Evolutionary conservation across 2,888 invertebrate genomes (phyloP).

Genomic region (Volucella bombylans): DNA sequence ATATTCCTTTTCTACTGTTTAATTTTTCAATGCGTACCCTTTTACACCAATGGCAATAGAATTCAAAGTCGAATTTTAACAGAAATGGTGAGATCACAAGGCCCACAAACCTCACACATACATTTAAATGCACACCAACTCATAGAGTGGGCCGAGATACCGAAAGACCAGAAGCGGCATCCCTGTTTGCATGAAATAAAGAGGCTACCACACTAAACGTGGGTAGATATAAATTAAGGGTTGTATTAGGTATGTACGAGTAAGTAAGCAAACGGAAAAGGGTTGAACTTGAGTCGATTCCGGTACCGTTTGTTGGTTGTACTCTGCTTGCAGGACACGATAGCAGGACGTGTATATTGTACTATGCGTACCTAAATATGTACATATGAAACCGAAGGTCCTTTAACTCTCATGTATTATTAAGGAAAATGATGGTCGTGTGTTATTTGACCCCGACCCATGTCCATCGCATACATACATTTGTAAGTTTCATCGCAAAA

Average conservation of each 20-base stretch:
- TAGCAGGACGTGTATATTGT: constrained; percentile 23
- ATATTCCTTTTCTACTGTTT: constrained; percentile 68
- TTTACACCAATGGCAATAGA: constrained; percentile 71
- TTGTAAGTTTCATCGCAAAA: constrained; percentile 55
- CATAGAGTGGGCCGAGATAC: neutral
- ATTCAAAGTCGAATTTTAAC: constrained; percentile 48
- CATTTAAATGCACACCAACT: neutral
- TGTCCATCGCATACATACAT: constrained; percentile 63
- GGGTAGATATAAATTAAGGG: constrained; percentile 74
- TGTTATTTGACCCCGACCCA: constrained; percentile 74
- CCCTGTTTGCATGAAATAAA: constrained; percentile 21
- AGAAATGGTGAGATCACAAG: constrained; percentile 50
- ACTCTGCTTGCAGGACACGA: constrained; percentile 22
- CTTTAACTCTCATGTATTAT: constrained; percentile 71
- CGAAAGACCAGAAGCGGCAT: constrained; percentile 32
- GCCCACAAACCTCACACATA: constrained; percentile 7
- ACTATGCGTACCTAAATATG: constrained; percentile 34
- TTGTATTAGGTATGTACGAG: constrained; percentile 63
- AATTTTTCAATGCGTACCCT: constrained; percentile 73
- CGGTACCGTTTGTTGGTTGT: constrained; percentile 18
- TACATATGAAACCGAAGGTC: constrained; percentile 59
- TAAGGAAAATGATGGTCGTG: constrained; percentile 74
- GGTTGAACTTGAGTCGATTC: constrained; percentile 73
- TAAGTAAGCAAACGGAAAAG: constrained; percentile 65
- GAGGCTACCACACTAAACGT: constrained; percentile 57